Evolutionary conservation across 2,113 vertebrate genomes (phyloP).

Genomic region (Odontesthes bonariensis): DNA sequence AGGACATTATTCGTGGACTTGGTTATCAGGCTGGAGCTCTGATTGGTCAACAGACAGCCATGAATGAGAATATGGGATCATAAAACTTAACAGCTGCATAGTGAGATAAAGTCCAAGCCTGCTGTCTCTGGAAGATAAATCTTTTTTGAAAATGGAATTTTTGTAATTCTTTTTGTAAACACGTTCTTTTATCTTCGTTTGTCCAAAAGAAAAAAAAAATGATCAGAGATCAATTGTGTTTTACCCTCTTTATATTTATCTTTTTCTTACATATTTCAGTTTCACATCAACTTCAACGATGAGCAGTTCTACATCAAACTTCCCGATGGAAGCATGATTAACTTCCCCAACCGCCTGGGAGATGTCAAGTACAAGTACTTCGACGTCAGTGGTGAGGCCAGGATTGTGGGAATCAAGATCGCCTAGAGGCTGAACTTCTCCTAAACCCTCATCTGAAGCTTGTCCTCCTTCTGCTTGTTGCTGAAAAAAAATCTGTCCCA

Average conservation of each 20-base stretch:
- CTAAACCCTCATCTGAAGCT: neutral
- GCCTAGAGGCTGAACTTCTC: slow-evolving; percentile 60
- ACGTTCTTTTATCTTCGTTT: neutral
- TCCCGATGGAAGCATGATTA: slow-evolving; percentile 70
- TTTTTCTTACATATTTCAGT: slow-evolving; percentile 54
- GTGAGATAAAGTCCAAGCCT: neutral
- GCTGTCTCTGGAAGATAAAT: neutral
- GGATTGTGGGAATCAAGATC: slow-evolving; percentile 74
- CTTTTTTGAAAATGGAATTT: too few species aligned
- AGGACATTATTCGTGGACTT: neutral
- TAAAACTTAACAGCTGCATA: slow-evolving; percentile 21
- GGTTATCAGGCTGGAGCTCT: neutral
- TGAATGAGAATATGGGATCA: slow-evolving; percentile 12
- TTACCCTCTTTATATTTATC: neutral
- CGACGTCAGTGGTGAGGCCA: slow-evolving; percentile 66
- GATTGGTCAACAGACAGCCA: slow-evolving; percentile 14
- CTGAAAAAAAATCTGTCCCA: slow-evolving; percentile 1
- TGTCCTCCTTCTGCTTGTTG: neutral
- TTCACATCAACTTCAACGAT: slow-evolving; percentile 74
- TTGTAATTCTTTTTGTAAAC: too few species aligned
- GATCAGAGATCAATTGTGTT: neutral
- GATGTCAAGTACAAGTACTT: slow-evolving; percentile 79
- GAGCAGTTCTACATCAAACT: slow-evolving; percentile 82
- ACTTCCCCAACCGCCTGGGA: slow-evolving; percentile 82
- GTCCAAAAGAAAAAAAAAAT: neutral